Evolutionary conservation across 2,113 vertebrate species (phyloP).

Genomic region (Microcebus ravelobensis): DNA sequence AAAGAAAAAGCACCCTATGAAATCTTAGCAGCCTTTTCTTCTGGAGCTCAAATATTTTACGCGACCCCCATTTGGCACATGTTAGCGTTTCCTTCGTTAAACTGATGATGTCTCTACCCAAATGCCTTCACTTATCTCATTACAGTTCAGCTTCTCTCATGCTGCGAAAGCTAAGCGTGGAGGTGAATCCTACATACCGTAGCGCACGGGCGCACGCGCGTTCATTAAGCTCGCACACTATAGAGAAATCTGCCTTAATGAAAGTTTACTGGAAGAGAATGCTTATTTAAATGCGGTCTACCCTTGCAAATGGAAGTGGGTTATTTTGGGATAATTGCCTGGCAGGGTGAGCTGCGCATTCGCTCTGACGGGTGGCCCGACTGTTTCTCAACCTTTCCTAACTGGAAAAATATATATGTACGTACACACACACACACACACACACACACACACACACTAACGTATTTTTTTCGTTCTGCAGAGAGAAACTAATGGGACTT

Average conservation of each 20-base stretch:
- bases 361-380: conserved; percentile 33
- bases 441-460: too few species aligned
- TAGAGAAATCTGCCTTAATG: conserved; percentile 51
- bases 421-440: too few species aligned
- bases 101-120: background rate
- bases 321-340: conserved; percentile 75
- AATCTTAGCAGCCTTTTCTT: background rate
- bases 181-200: background rate
- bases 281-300: conserved; percentile 70
- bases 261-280: conserved; percentile 70
- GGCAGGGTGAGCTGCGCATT: conserved; percentile 31
- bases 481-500: conserved; percentile 56
- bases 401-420: background rate
- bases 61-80: background rate
- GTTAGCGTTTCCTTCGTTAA: background rate
- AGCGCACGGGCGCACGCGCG: accelerated
- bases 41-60: background rate
- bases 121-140: background rate
- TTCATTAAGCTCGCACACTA: background rate
- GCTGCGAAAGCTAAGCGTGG: background rate
- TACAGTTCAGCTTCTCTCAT: background rate
- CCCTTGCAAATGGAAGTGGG: conserved; percentile 63
- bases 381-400: conserved; percentile 64
- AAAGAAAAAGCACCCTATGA: background rate
- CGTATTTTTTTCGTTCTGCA: background rate